A percentile compares a stretch with the other conserved stretches of the same genome.
phyloP scores from a whole-genome alignment of 2,797 vertebrate species.

The Naso thynnoides region DNA sequence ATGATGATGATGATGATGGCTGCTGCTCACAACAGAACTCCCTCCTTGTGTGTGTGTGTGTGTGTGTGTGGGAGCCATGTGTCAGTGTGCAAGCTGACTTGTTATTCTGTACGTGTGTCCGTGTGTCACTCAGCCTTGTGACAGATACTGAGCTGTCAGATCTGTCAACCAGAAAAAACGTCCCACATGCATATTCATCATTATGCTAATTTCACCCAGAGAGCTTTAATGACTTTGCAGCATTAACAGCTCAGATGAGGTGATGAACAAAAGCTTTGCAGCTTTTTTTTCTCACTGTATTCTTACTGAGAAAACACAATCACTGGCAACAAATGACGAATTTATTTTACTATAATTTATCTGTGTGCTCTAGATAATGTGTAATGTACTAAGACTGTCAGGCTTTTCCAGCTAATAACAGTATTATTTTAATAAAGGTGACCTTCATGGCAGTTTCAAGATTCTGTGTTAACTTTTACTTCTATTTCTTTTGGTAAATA shows the following conservation, averaged over 20 bases:
- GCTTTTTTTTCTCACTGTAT: not conserved
- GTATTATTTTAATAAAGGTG: conserved; percentile 10
- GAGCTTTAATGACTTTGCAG: conserved; percentile 69
- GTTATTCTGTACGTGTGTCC: conserved; percentile 63
- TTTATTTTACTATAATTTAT: conserved; percentile 7
- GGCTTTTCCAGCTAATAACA: not conserved
- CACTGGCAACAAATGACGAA: conserved; percentile 11
- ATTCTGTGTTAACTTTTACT: not conserved
- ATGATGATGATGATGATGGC: conserved; percentile 43
- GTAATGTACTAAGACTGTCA: not conserved
- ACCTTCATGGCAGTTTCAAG: conserved; percentile 9
- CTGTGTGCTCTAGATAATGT: not conserved
- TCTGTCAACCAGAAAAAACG: conserved; percentile 70
- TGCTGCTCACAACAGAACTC: conserved; percentile 30
- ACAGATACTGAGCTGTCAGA: conserved; percentile 74
- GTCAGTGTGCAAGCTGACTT: conserved; percentile 52
- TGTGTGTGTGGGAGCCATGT: conserved; percentile 56
- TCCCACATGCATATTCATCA: conserved; percentile 76
- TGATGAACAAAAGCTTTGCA: conserved; percentile 60
- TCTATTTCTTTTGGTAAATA: conserved; percentile 19
- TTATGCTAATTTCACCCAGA: conserved; percentile 54
- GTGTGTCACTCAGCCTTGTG: conserved; percentile 65
- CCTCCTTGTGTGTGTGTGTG: conserved; percentile 21
- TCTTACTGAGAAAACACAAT: conserved; percentile 23
- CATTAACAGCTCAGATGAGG: conserved; percentile 61